Base-by-base conservation (phyloP, 1,140 invertebrate genomes). In the Cotesia vestalis region DNA sequence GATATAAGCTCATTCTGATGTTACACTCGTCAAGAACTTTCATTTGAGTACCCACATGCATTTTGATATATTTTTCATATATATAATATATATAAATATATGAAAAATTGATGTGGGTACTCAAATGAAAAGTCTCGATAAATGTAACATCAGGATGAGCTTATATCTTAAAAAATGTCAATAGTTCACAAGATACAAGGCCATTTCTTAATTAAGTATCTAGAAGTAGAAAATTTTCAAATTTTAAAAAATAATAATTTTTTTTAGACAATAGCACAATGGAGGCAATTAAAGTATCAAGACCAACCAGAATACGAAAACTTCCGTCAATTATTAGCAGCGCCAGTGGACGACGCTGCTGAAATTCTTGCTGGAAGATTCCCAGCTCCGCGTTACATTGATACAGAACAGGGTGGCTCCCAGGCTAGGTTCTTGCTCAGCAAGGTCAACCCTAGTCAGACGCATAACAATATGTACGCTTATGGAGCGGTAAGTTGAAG, bases 381-480 rank as follows among this genome's bases (percentile, higher is more conserved):
- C 86, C 98, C 98, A 3, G 97, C 99, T 89, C 98, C 98, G 3
- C 90, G 98, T 61, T 99, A 99, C 85, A 99, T 99, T 78, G 97
- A 98, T 81, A 99, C 98, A 0, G 97, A 99, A 86, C 95, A 99
- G 79, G 98, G 97, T 52, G 98, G 97, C 8, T 99, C 98, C 27
- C 89, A 99, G 91, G 97, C 98, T 60, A 91, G 98, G 78, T 99
- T 99, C 88, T 90, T 99, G 68, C 86, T 99, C 17, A 98, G 96
- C 4, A 99, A 99, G 92, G 98, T 99, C 9, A 99, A 99, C 88
- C 98, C 98, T 34, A 99, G 98, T 76, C 94, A 98, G 83, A 99
- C 98, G n/a, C 98, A 99, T 86, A 99, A 99, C 88, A 99, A 99
- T 83, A 96, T 96, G 94, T 98, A 96, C 87, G 93, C 94, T 6